A percentile compares a stretch with the other conserved stretches of the same genome.
Evolutionary conservation across 2,888 invertebrate genomes (phyloP).

Genomic region (Ophioninae sp.): DNA sequence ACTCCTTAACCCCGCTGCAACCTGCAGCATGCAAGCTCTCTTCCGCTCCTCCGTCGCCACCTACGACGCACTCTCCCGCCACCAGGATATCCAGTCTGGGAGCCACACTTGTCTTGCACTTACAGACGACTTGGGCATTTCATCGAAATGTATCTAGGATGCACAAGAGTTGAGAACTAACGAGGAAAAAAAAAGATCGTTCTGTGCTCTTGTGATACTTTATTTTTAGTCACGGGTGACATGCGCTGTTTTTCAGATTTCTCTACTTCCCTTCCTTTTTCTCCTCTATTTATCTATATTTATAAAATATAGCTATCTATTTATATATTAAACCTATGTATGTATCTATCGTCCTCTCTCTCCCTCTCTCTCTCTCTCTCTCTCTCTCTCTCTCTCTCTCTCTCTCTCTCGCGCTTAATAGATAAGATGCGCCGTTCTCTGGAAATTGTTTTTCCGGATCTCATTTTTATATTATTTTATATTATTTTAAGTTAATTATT

Average conservation of each 20-base stretch:
- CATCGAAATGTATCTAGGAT: constrained; percentile 21
- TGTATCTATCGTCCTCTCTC: neutral
- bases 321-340: no score
- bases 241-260: no score
- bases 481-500: no score
- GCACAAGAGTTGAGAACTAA: neutral
- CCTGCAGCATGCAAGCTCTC: constrained; percentile 53
- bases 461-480: no score
- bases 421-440: no score
- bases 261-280: no score
- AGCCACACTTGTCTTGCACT: constrained; percentile 34
- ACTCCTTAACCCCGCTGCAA: constrained; percentile 62
- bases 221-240: no score
- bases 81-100: constrained; percentile 59
- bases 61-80: constrained; percentile 43
- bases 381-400: neutral
- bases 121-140: neutral
- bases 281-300: no score
- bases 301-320: no score
- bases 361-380: neutral
- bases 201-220: neutral
- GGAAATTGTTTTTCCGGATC: no score
- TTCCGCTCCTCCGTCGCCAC: constrained; percentile 42
- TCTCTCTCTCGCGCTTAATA: neutral
- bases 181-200: neutral